phyloP scores from a whole-genome alignment of 2,113 vertebrate genomes.

The Oenanthe oenanthe region DNA sequence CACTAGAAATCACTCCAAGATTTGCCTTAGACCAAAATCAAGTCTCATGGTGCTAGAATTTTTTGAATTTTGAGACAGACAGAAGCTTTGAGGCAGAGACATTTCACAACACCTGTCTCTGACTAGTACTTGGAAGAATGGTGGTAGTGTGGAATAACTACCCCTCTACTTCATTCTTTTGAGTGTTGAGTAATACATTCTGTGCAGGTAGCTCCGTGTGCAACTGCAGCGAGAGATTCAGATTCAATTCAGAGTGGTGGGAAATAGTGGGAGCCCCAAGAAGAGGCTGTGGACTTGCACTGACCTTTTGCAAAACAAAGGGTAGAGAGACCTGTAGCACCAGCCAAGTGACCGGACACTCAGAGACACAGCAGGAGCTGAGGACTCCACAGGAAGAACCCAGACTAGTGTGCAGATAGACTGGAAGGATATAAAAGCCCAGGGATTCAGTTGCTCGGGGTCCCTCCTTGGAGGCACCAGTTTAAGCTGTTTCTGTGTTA shows the following conservation, averaged over 20 bases:
- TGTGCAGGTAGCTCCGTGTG: neutral
- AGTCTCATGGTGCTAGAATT: neutral
- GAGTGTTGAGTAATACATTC: neutral
- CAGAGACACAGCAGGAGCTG: neutral
- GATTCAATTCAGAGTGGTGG: neutral
- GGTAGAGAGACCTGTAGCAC: neutral
- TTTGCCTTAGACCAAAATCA: neutral
- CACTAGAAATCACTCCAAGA: neutral
- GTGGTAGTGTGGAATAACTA: neutral
- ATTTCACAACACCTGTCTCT: neutral
- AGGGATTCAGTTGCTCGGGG: neutral
- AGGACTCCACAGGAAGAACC: neutral
- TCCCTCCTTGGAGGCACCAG: neutral
- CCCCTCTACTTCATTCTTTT: neutral
- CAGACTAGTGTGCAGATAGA: neutral
- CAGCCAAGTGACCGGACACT: neutral
- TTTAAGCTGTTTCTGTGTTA: neutral
- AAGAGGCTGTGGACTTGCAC: neutral
- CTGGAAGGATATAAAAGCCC: neutral
- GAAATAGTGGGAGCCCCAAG: neutral
- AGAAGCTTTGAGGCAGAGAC: neutral
- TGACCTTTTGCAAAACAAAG: neutral
- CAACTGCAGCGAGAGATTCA: neutral
- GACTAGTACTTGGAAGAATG: neutral
- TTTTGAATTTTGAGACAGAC: neutral